Base-by-base conservation (phyloP, 2,888 invertebrate genomes). In the Melitaea athalia region DNA sequence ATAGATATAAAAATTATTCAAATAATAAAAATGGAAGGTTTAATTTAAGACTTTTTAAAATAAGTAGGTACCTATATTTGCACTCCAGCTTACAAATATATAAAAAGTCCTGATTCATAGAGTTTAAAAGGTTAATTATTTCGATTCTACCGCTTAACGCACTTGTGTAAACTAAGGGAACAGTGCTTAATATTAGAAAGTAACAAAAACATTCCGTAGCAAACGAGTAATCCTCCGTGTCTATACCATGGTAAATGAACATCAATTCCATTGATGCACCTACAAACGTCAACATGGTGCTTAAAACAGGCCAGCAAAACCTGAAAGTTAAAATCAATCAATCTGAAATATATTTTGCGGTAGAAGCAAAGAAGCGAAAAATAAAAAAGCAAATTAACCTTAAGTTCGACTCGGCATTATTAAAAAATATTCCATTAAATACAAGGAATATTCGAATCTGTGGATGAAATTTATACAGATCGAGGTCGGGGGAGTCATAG, bases 201-300 rank as follows among this genome's bases (percentile, higher is more conserved):
- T 88, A 89, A 69, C 85, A 86, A 73, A 88, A 85, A 45, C 82
- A 80, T 71, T 88, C 88, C 0, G 85, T 85, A 0, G 88, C 88
- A 12, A 81, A 78, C 0, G 83, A 75, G 59, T 86, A 83, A 73
- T 89, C 86, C 2, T 77, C 65, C 0, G 69, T 59, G 0, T 60
- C 15, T 3, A 86, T 3, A 0, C 83, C 84, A 42, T 78, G 85
- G 59, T 73, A 59, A 1, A 87, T 75, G 60, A 77, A 78, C 38
- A 85, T 76, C 0, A 68, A 4, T 72, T 88, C 80, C 0, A 88
- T 71, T 0, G 33, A 67, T 31, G 78, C 43, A 0, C 72, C 77
- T 0, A 77, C 24, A 0, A 84, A 15, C 0, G 80, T 69, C 0
- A 84, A 15, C 3, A 59, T 11, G 0, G 76, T 71, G 59, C 77